Evolutionary conservation across 2,113 vertebrate species (phyloP), one percentile per base, ranked within the genome.

Genomic region (Chlorocebus sabaeus): DNA sequence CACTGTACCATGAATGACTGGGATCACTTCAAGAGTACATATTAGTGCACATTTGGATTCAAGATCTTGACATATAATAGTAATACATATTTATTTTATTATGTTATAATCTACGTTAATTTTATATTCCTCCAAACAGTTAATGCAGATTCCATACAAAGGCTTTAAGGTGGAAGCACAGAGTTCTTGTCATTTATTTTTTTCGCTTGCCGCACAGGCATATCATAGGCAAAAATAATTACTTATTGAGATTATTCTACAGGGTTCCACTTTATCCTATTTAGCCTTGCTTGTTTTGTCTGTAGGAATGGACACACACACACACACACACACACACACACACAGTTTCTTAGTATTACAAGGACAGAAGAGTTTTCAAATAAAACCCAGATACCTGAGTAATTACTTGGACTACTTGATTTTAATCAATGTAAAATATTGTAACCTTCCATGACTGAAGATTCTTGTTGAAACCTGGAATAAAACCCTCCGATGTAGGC

Each of bases 371-470:
- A 4, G 4, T 72, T 92, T 93, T 82, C 16, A 94, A 83, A 92
- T 52, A 2, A 83, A 95, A 79, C 45, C 30, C 30, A 86, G 20
- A 87, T 86, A 89, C 2, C 5, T 23, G 35, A 86, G n/a, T 27
- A 73, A 82, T 85, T 94, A 78, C 32, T 78, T 22, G 14, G 30
- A 50, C 11, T 78, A 40, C 52, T 64, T 80, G 18, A 96, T 94
- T 95, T 94, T 81, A 94, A 86, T 57, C 67, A 92, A 30, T 78
- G 55, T 5, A 78, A 85, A 80, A 70, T 22, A n/a, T 87, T 84
- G 78, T 22, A 16, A 1, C 83, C 8, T 79, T 95, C 22, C 2
- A 43, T 89, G 52, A 89, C n/a, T 48, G 90, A 92, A 85, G 38
- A 87, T 23, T 89, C n/a, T 82, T 23, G 70, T 76, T 93, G 18